Evolutionary conservation across 2,888 invertebrate genomes (phyloP).

Genomic region (Drosophila maculinotata): DNA sequence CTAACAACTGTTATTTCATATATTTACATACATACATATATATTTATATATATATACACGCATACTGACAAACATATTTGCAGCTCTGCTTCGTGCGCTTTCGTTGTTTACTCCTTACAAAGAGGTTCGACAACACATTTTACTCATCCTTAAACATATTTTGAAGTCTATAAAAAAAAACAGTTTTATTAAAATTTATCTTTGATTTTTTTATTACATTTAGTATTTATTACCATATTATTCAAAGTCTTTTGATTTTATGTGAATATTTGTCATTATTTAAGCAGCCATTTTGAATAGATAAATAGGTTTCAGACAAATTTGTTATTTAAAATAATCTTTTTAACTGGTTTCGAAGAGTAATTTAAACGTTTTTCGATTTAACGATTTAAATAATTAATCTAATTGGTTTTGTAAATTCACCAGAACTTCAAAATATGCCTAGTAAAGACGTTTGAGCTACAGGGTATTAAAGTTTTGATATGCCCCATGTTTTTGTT

Average conservation of each 20-base stretch:
- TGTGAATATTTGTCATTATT: no score
- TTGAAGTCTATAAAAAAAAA: no score
- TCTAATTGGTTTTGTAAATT: no score
- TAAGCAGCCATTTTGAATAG: no score
- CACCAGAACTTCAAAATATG: no score
- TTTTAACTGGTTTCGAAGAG: no score
- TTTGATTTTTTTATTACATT: no score
- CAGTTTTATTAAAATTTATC: neutral
- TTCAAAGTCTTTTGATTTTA: neutral
- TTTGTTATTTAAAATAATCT: no score
- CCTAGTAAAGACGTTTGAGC: neutral
- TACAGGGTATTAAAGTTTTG: constrained; percentile 15
- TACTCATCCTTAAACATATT: constrained; percentile 1
- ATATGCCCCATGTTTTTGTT: neutral
- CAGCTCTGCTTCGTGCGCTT: constrained; percentile 2
- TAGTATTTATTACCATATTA: no score
- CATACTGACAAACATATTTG: constrained; percentile 9
- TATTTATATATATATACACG: constrained; percentile 17
- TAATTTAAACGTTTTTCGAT: no score
- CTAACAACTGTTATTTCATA: constrained; percentile 57
- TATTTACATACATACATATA: constrained; percentile 22
- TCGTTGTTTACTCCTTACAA: neutral
- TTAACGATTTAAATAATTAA: no score
- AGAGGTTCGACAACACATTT: constrained; percentile 4
- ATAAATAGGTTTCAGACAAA: no score